Percentiles rank a stretch among this genome's conserved stretches.
These are phyloP conservation scores for Eretmochelys imbricata DNA, from an alignment of 2,113 vertebrate genomes.

Conservation along the genomic window DNA sequence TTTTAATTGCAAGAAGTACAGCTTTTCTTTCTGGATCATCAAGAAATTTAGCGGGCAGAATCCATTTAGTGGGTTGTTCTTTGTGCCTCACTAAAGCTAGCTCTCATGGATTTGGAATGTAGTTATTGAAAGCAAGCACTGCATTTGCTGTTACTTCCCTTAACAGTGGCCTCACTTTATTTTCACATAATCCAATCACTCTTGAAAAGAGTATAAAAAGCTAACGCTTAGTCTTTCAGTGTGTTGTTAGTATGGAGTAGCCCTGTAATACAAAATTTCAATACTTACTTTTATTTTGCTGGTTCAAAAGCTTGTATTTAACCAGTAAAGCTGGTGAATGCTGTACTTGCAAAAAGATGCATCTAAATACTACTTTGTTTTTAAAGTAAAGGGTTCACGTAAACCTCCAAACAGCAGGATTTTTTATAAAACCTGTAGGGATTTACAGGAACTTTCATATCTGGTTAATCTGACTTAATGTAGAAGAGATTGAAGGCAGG, in stretches of 20 bases:
- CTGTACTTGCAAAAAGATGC: neutral
- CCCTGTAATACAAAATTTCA: neutral
- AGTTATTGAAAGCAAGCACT: conserved; percentile 31
- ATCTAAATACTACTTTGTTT: neutral
- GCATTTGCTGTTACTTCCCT: conserved; percentile 60
- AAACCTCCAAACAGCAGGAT: neutral
- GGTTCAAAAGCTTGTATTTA: neutral
- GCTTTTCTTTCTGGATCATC: neutral
- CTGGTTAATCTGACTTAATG: neutral
- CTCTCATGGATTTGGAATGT: conserved; percentile 54
- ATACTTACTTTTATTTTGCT: neutral
- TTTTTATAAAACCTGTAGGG: neutral
- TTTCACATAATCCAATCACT: conserved; percentile 48
- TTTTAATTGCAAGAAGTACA: neutral
- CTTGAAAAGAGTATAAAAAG: neutral
- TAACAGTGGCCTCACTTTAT: conserved; percentile 64
- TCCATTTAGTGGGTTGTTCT: conserved; percentile 32
- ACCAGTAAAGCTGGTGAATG: neutral
- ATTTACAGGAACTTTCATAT: neutral
- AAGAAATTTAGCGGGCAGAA: neutral
- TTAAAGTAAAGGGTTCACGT: neutral
- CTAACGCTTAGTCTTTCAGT: neutral
- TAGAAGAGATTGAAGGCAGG: neutral
- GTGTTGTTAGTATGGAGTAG: neutral
- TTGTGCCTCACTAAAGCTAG: conserved; percentile 29